Percentiles rank a stretch among this genome's conserved stretches.
Conservation (phyloP, 1,140 invertebrate species). For the Brachystomella parvula region DNA sequence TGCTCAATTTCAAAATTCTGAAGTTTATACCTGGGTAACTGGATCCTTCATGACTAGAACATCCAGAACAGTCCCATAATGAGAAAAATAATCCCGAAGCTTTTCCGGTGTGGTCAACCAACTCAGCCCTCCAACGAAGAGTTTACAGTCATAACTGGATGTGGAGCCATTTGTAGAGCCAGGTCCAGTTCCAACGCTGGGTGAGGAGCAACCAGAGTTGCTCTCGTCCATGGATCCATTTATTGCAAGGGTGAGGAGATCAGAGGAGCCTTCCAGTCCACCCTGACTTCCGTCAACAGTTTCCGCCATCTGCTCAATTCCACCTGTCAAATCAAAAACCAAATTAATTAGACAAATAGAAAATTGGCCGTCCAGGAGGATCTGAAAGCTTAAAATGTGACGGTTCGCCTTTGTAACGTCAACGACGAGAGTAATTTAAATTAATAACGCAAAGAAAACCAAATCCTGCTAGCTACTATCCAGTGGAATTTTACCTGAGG, state of each 20-base stretch:
- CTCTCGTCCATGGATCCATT: conserved; percentile 46
- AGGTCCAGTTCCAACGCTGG: conserved; percentile 41
- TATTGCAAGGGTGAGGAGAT: conserved; percentile 30
- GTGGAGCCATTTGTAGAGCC: conserved; percentile 69
- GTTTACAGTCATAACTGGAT: conserved; percentile 49
- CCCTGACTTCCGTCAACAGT: conserved; percentile 24
- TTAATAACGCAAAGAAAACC: too few species aligned
- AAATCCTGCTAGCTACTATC: too few species aligned
- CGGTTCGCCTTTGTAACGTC: background rate
- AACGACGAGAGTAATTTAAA: background rate
- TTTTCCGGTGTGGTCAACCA: conserved; percentile 88
- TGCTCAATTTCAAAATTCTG: background rate
- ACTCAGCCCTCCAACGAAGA: conserved; percentile 81
- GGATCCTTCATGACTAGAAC: conserved; percentile 91
- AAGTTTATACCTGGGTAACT: conserved; percentile 67
- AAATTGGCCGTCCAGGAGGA: background rate
- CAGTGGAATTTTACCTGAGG: too few species aligned
- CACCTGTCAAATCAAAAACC: background rate
- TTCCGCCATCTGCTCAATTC: background rate
- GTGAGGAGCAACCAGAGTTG: conserved; percentile 40
- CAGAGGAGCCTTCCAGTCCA: conserved; percentile 34
- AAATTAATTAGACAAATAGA: background rate
- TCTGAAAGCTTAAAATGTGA: background rate
- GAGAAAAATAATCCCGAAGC: conserved; percentile 78
- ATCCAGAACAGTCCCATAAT: conserved; percentile 84